Base-by-base conservation (phyloP, 1,140 invertebrate genomes). In the Danaus melanippus region DNA sequence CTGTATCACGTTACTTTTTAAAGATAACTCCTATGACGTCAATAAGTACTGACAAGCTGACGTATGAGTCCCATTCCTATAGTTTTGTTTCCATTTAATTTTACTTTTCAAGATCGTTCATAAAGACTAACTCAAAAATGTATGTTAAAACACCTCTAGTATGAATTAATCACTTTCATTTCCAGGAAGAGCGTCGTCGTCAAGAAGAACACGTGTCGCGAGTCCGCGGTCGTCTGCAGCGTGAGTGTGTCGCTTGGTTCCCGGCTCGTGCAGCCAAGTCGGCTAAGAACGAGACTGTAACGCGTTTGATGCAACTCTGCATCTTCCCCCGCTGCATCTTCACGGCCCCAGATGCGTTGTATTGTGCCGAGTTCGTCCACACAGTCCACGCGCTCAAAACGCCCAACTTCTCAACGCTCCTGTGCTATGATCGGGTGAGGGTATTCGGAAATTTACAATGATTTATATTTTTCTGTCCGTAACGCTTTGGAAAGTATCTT, bases 331-430 rank as follows among this genome's bases (percentile, higher is more conserved):
- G 97, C 53, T 98, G 96, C 88, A 96, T 96, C 74, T 98, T 98
- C 81, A 81, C 79, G 17, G 93, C 96, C 42, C 91, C 94, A 32
- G 98, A 99, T 89, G 96, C 98, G 15, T 90, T 99, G 40, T 99
- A 97, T 87, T 99, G 97, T 88, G 96, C 98, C 0, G 96, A 98
- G 88, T 99, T 99, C 86, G 95, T 99, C 46, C 94, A 97, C 74
- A 94, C 95, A 12, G 93, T 99, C 68, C 98, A 99, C 86, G 93
- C 92, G 66, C 89, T 99, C 46, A 97, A 97, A 84, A 99, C 97
- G 43, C 94, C 96, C 12, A 98, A 99, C 88, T 99, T 99, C 87
- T 97, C 97, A 10, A 99, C 98, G 0, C 88, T 99, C 17, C 92
- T 99, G 42, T 99, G 97, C 79, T 99, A 98, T 78, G 98, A 99